phyloP scores from a whole-genome alignment of 2,113 vertebrate genomes.

The Octodon degus region DNA sequence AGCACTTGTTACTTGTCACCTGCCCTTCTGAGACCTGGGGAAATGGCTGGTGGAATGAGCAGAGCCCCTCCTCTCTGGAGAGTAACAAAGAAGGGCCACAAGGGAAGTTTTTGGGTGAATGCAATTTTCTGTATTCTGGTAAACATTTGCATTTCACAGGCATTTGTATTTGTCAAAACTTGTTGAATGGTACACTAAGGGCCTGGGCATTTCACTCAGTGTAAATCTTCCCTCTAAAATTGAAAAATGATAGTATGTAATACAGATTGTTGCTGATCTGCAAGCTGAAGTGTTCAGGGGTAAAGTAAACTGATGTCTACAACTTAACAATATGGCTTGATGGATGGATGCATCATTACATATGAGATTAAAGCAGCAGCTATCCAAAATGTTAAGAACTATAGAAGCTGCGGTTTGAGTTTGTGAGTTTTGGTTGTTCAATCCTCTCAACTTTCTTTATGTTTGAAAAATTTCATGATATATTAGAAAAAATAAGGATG shows the following conservation, averaged over 20 bases:
- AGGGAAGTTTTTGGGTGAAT: neutral
- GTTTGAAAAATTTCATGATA: slow-evolving; percentile 21
- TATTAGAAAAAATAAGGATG: neutral
- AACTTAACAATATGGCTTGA: neutral
- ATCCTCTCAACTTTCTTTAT: neutral
- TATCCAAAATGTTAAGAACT: neutral
- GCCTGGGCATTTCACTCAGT: neutral
- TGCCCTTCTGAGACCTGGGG: neutral
- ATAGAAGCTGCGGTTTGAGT: neutral
- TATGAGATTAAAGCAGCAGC: neutral
- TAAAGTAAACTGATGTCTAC: neutral
- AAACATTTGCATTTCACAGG: neutral
- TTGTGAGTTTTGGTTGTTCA: neutral
- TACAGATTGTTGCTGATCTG: neutral
- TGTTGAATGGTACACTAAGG: neutral
- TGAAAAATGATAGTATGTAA: neutral
- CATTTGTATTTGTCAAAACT: neutral
- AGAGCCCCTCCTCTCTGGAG: neutral
- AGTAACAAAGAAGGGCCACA: neutral
- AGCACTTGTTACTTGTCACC: neutral
- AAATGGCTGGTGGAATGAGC: neutral
- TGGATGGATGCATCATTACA: neutral
- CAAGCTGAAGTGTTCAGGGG: neutral
- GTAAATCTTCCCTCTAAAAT: neutral
- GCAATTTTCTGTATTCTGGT: neutral